Conservation (phyloP, 2,888 invertebrate genomes). For the Drosophila austrosaltans region DNA sequence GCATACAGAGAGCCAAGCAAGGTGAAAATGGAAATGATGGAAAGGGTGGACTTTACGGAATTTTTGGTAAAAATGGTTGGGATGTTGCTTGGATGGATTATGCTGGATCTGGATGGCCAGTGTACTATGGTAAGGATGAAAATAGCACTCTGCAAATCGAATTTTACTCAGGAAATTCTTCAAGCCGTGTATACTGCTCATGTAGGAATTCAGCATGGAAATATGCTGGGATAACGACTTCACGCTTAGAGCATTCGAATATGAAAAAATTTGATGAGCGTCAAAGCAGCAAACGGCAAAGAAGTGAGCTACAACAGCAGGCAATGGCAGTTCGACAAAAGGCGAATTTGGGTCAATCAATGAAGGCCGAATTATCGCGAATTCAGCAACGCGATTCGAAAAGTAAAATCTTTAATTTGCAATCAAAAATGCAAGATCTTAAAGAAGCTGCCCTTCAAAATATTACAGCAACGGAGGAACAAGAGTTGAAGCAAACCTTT, state of each 20-base stretch:
- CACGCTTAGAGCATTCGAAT: not conserved
- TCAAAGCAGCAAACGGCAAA: conserved; percentile 1
- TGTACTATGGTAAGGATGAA: not conserved
- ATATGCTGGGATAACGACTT: not conserved
- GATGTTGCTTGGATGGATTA: conserved; percentile 17
- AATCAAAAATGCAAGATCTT: not conserved
- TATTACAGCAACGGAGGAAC: not conserved
- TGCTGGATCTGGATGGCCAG: not conserved
- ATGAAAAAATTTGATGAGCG: conserved; percentile 2
- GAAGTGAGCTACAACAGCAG: not conserved
- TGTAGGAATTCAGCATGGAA: not conserved
- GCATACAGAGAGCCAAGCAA: not conserved
- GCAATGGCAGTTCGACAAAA: conserved; percentile 4
- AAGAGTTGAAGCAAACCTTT: conserved; percentile 5
- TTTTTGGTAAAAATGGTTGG: conserved; percentile 10
- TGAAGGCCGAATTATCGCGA: not conserved
- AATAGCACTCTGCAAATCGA: conserved; percentile 3
- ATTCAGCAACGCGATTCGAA: not conserved
- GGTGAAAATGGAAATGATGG: not conserved
- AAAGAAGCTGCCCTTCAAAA: not conserved
- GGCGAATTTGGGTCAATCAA: not conserved
- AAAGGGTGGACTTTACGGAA: conserved; percentile 1
- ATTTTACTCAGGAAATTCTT: not conserved
- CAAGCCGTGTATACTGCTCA: not conserved
- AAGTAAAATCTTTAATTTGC: not conserved